Evolutionary conservation across 2,888 invertebrate genomes (phyloP).

Genomic region (Coelogynopora nodosa): DNA sequence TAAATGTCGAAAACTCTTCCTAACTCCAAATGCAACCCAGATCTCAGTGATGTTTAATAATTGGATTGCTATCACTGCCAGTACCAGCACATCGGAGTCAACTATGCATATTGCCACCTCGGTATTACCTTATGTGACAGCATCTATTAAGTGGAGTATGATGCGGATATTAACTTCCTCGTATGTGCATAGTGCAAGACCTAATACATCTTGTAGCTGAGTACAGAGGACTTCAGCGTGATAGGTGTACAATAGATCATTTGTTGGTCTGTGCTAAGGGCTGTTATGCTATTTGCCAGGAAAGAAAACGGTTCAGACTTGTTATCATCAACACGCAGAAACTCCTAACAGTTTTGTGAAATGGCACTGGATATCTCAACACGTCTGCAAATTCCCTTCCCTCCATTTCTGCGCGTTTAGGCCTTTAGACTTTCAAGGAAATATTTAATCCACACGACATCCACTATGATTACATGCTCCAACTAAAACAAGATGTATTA

Average conservation of each 20-base stretch:
- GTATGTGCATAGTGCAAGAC: not conserved
- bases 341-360: not conserved
- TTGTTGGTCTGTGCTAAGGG: too few relatives aligned
- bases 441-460: not conserved
- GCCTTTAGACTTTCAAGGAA: not conserved
- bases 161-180: not conserved
- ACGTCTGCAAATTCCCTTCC: not conserved
- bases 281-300: too few relatives aligned
- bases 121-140: not conserved
- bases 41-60: not conserved
- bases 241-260: too few relatives aligned
- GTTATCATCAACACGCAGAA: not conserved
- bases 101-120: not conserved
- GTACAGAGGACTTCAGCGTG: not conserved
- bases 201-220: not conserved
- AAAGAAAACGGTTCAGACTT: too few relatives aligned
- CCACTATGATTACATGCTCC: too few relatives aligned
- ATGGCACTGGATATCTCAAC: not conserved
- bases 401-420: not conserved
- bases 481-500: too few relatives aligned
- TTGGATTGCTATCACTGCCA: not conserved
- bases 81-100: not conserved
- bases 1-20: not conserved
- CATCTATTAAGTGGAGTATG: too few relatives aligned
- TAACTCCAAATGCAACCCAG: not conserved